Conservation (phyloP, 2,113 vertebrate genomes). For the Mastomys coucha region DNA sequence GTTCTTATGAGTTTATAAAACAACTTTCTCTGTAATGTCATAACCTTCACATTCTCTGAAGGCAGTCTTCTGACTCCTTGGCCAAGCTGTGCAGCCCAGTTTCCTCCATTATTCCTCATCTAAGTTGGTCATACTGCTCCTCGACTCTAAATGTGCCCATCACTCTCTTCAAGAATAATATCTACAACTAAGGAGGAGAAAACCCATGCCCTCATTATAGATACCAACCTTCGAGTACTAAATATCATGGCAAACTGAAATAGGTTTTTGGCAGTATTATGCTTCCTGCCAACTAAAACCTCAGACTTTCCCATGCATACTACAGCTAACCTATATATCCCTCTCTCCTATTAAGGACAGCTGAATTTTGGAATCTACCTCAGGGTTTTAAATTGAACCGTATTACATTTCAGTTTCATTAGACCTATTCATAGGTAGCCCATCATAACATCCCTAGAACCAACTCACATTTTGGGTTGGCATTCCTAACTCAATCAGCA, state of each 20-base stretch:
- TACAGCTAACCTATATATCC: not conserved
- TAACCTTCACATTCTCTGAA: constrained; percentile 12
- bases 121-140: not conserved
- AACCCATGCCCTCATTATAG: constrained; percentile 6
- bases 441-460: constrained; percentile 43
- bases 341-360: constrained; percentile 32
- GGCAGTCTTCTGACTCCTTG: constrained; percentile 14
- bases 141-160: not conserved
- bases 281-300: constrained; percentile 42
- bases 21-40: constrained; percentile 54
- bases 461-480: not conserved
- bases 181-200: constrained; percentile 42
- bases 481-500: constrained; percentile 5
- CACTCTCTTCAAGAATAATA: not conserved
- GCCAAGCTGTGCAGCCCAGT: not conserved
- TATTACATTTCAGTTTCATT: constrained; percentile 44
- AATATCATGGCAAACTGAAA: constrained; percentile 39
- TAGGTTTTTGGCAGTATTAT: not conserved
- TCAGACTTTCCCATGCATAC: constrained; percentile 2
- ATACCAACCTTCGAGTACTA: constrained; percentile 24
- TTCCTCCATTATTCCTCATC: constrained; percentile 2
- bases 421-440: constrained; percentile 53
- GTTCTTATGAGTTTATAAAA: constrained; percentile 30
- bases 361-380: constrained; percentile 48
- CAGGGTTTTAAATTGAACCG: constrained; percentile 39